Evolutionary conservation across 2,888 invertebrate genomes (phyloP), one percentile per base, ranked within the genome.

Genomic region (Aspidiotus rigidus): DNA sequence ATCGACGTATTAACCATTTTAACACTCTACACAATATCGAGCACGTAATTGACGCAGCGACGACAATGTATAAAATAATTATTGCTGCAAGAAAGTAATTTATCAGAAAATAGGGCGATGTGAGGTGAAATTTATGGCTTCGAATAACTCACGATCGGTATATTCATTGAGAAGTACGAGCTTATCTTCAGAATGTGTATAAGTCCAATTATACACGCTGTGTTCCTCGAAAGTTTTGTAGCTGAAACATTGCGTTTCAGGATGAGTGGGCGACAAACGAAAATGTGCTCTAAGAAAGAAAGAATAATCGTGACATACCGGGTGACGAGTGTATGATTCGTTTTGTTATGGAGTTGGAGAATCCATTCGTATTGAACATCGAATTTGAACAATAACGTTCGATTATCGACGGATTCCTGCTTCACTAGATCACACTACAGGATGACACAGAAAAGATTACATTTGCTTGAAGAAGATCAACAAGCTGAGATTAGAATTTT

Each of bases 161-260:
- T 13, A 11, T 49, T 49, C 28, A 28, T 28, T 28, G 5, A 28
- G 28, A 49, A 11, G 49, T 49, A 49, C 6, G 49, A 49, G n/a
- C 11, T 11, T 2, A 49, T 49, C 49, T 49, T 49, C 11, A 11
- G 49, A n/a, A 49, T 11, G 49, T 13, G n/a, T n/a, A 39, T 59
- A 59, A 7, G 79, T 78, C 78, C 78, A 78, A 44, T 77, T 76
- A 72, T 80, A 80, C 59, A 74, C 73, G 8, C 79, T 79, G 73
- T 79, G 75, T 71, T 80, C 78, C 69, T 75, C 17, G 41, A 60
- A 17, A 49, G 53, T 15, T 9, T 60, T 53, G 8, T 49, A 16
- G 42, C 60, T 69, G 57, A 67, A 44, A 67, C n/a, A 13, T 28
- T 6, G 2, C 13, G 16, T 39, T 28, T 17, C 6, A 39, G 57